Conservation (phyloP, 1,140 invertebrate genomes). For the Platyscapa corneri region DNA sequence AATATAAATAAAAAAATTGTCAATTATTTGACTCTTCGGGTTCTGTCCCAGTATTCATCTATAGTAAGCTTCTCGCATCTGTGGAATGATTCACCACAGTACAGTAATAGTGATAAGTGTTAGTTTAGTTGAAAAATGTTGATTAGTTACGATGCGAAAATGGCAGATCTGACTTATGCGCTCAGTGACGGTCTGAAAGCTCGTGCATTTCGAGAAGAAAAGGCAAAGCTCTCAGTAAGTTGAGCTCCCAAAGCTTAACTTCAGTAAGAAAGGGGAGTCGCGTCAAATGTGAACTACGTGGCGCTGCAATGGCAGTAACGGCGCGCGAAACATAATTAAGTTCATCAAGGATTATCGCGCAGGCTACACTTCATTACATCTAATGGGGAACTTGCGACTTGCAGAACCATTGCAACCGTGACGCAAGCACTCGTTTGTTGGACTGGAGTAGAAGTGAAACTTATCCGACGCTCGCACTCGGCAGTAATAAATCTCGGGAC, state of each 20-base stretch:
- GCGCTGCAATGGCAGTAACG: not conserved
- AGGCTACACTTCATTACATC: constrained; percentile 64
- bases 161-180: not conserved
- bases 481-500: constrained; percentile 58
- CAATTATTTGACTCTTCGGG: too few relatives aligned
- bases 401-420: not conserved
- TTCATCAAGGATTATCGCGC: constrained; percentile 66
- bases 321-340: constrained; percentile 60
- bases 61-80: too few relatives aligned
- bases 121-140: too few relatives aligned
- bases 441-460: not conserved
- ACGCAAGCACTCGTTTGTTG: not conserved
- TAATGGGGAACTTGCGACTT: constrained; percentile 52
- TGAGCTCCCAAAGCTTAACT: not conserved
- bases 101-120: too few relatives aligned
- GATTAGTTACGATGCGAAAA: not conserved
- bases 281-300: not conserved
- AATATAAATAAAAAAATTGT: too few relatives aligned
- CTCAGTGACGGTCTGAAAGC: not conserved
- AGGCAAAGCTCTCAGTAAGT: not conserved
- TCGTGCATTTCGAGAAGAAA: not conserved
- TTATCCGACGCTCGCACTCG: constrained; percentile 5
- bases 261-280: not conserved
- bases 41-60: too few relatives aligned
- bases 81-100: too few relatives aligned